Evolutionary conservation across 2,888 invertebrate species (phyloP), one percentile per base, ranked within the genome.

Genomic region (Dendrolimus pini): DNA sequence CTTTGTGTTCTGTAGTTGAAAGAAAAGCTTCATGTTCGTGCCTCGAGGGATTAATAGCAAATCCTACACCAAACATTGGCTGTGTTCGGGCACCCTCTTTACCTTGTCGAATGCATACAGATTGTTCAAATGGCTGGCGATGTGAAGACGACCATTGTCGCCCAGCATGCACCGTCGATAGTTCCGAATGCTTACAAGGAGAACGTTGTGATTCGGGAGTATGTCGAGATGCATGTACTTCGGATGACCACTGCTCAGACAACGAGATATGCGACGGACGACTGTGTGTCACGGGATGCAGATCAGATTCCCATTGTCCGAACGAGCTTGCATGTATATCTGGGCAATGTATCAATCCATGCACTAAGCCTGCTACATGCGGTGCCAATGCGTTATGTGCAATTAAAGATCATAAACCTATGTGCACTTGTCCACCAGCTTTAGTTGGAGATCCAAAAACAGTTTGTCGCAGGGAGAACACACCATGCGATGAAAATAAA

Each of bases 221-320:
- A 3, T 97, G 97, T 74, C 95, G 95, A 66, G 95, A 96, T 0
- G 92, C 96, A 2, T 97, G 97, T 71, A 93, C 96, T 56, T 93
- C 94, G 57, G 97, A 97, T 74, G 95, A 95, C 65, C 97, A 97
- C 74, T 98, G 98, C 70, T 93, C 95, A 56, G 95, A 94, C 67
- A 96, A 96, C 52, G 97, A 97, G 85, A 94, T 97, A 57, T 98
- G 97, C 72, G 94, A 96, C 74, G 95, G 95, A 41, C 89, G 96
- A 41, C 92, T 94, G 59, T 98, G 98, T 75, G 85, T 93, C 9
- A 91, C 93, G 53, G 98, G 98, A 54, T 98, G 98, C 77, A 93
- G 97, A 72, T 93, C 95, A 9, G 93, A 97, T 78, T 92, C 93
- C 3, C 95, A 96, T 56, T 98, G 98, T 75, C 92, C 94, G 1